Base-by-base conservation (phyloP, 2,113 vertebrate genomes). In the Meriones unguiculatus region DNA sequence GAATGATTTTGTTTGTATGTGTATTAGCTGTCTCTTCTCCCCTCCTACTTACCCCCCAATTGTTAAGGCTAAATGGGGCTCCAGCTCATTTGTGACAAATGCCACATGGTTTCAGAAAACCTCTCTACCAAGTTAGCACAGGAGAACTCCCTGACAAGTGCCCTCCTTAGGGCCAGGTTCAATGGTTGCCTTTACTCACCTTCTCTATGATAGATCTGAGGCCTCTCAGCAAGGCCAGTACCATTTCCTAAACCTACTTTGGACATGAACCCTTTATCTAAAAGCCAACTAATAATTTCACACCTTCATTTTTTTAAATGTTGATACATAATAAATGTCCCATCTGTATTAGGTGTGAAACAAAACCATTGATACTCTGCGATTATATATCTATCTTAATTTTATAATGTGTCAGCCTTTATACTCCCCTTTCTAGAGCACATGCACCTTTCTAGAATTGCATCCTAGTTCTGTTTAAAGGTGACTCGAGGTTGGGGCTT, bases 41-140 rank as follows among this genome's bases (percentile, higher is more conserved):
- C 57, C 57, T 57, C 57, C 57, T 14, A 57, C 54, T 14, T 57
- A 13, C 38, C 11, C 30, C 62, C 10, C 25, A 64, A 25, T 85
- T 52, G 50, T 94, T 69, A 85, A 77, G 59, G 80, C 65, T 92
- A 95, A 92, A 20, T 92, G 81, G 69, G 64, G 86, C 54, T 94
- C n/a, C 46, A 84, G 73, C 35, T 95, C 72, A 82, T 94, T 95
- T 92, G 91, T 89, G 96, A 95, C 81, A 91, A 88, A 93, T 75
- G 32, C 32, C 64, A 78, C 67, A 32, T 1, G 12, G 32, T 89
- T 94, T 89, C 77, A 84, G 89, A 91, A 91, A 84, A 59, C 67
- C 69, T 81, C 41, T 96, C 17, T 25, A 7, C 85, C 72, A 77
- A 90, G 17, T 84, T 70, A 89, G 54, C 62, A 78, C 62, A 52